Evolutionary conservation across 2,113 vertebrate genomes (phyloP).

Genomic region (Rafetus swinhoei): DNA sequence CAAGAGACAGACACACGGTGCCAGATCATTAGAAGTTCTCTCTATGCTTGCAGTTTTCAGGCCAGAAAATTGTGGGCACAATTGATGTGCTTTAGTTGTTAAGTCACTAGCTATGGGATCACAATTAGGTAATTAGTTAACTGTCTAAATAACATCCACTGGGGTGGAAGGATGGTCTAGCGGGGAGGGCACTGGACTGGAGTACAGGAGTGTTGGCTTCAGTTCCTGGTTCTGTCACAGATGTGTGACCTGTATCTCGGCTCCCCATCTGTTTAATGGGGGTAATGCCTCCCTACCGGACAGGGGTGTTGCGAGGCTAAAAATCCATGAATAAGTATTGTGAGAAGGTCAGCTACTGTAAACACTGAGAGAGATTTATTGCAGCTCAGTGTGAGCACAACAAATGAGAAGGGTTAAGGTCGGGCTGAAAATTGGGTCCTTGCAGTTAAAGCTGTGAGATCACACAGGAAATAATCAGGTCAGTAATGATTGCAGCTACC

Average conservation of each 20-base stretch:
- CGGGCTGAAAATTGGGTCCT: neutral
- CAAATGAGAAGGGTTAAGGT: neutral
- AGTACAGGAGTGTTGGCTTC: neutral
- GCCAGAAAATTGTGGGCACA: neutral
- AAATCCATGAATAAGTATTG: neutral
- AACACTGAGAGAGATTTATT: neutral
- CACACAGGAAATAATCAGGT: neutral
- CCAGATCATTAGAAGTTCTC: constrained; percentile 24
- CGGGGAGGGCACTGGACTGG: neutral
- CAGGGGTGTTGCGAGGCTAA: neutral
- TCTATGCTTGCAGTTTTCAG: constrained; percentile 1
- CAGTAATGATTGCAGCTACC: neutral
- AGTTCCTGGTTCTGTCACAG: neutral
- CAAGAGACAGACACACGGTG: constrained; percentile 33
- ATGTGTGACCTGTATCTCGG: neutral
- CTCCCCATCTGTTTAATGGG: neutral
- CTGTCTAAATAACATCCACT: neutral
- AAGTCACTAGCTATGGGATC: neutral
- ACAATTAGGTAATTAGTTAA: neutral
- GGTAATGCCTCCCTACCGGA: neutral
- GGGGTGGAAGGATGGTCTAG: neutral
- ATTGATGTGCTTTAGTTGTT: neutral
- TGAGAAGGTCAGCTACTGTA: neutral
- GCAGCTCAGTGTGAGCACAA: neutral
- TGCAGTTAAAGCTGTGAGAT: neutral